Percentiles rank a stretch among this genome's conserved stretches.
phyloP scores from a whole-genome alignment of 2,113 vertebrate species.

The Marcusenius ussheri region DNA sequence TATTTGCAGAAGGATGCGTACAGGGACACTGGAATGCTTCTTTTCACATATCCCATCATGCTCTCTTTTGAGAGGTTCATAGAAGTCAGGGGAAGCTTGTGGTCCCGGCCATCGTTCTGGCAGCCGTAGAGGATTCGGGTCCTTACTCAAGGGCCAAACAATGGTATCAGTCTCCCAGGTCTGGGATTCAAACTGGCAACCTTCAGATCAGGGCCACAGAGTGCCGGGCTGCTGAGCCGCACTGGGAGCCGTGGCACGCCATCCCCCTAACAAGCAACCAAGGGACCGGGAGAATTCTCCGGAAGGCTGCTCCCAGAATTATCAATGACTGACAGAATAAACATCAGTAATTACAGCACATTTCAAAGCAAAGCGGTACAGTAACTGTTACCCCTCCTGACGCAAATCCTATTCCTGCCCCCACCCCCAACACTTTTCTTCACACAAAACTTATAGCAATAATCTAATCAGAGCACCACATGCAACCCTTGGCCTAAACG shows the following conservation, averaged over 20 bases:
- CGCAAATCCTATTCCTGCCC: not conserved
- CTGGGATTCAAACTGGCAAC: not conserved
- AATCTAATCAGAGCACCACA: slow-evolving; percentile 34
- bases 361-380: not conserved
- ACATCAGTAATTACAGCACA: not conserved
- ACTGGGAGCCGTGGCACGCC: not conserved
- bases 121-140: not conserved
- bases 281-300: not conserved
- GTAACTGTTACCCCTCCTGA: not conserved
- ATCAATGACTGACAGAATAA: not conserved
- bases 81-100: not conserved
- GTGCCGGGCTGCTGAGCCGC: not conserved
- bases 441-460: slow-evolving; percentile 21
- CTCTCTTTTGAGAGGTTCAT: not conserved
- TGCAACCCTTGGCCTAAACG: slow-evolving; percentile 21
- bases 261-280: not conserved
- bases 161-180: not conserved
- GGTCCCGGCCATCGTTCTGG: not conserved
- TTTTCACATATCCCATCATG: not conserved
- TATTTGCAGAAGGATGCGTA: not conserved
- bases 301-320: not conserved
- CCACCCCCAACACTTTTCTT: not conserved
- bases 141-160: not conserved
- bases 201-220: not conserved
- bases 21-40: not conserved